A percentile compares a stretch with the other conserved stretches of the same genome.
Evolutionary conservation across 2,797 vertebrate genomes (phyloP).

Genomic region (Myotis daubentonii): DNA sequence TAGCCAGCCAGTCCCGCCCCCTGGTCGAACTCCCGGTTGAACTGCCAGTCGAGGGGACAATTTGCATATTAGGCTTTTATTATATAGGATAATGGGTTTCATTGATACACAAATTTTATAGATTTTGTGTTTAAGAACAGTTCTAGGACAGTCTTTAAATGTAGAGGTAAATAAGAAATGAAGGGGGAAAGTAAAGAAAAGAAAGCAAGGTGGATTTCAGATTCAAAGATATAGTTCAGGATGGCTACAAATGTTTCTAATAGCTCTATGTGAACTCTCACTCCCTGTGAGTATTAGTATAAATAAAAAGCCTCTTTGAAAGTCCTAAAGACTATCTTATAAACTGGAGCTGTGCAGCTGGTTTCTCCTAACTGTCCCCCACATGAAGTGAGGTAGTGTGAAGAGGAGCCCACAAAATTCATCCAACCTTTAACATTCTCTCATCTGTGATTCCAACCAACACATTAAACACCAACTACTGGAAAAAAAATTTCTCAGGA

Average conservation of each 20-base stretch:
- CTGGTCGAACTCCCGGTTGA: too few relatives aligned
- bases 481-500: constrained; percentile 31
- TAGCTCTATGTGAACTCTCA: background rate
- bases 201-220: background rate
- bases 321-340: background rate
- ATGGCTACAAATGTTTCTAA: background rate
- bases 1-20: too few relatives aligned
- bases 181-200: background rate
- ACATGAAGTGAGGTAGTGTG: background rate
- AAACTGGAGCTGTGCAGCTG: background rate
- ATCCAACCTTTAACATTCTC: background rate
- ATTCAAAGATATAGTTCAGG: background rate
- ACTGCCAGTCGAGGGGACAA: too few relatives aligned
- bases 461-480: background rate
- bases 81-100: constrained; percentile 7
- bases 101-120: constrained; percentile 8
- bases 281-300: background rate
- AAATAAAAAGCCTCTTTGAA: background rate
- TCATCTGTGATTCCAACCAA: background rate
- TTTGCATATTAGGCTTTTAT: too few relatives aligned
- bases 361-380: background rate
- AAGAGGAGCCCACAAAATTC: background rate
- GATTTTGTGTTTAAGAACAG: constrained; percentile 56
- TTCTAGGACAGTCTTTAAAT: background rate
- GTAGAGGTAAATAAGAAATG: background rate